Evolutionary conservation across 2,888 invertebrate species (phyloP).

Genomic region (Hydrotaea cyrtoneurina): DNA sequence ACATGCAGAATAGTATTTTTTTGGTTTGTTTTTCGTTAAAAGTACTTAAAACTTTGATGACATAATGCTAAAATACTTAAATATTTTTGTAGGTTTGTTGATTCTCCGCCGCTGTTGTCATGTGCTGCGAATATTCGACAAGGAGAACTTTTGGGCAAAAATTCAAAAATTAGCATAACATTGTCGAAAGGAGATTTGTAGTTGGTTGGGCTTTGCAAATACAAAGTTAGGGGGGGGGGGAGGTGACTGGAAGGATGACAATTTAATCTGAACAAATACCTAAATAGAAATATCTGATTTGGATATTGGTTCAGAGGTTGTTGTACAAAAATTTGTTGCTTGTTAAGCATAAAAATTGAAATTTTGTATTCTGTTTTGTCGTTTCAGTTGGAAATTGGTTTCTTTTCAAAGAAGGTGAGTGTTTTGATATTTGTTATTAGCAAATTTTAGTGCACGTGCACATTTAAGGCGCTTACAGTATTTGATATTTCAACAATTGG

Average conservation of each 20-base stretch:
- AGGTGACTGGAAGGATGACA: not conserved
- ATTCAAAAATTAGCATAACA: not conserved
- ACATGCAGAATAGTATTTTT: not conserved
- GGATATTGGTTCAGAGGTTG: not conserved
- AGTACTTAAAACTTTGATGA: slow-evolving; percentile 1
- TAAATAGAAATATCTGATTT: not conserved
- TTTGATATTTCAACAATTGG: too few species aligned
- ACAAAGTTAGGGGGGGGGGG: not conserved
- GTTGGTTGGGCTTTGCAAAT: not conserved
- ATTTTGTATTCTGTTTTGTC: not conserved
- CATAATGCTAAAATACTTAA: not conserved
- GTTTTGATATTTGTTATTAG: too few species aligned
- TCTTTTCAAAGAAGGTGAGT: not conserved
- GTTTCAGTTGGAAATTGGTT: not conserved
- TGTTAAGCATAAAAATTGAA: not conserved
- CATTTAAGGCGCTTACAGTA: too few species aligned
- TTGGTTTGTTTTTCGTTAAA: not conserved
- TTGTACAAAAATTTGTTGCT: not conserved
- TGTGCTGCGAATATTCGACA: not conserved
- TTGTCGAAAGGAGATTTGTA: not conserved
- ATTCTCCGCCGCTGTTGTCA: not conserved
- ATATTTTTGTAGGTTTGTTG: not conserved
- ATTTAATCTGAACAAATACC: not conserved
- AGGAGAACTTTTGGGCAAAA: not conserved
- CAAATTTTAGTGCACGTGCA: too few species aligned